phyloP scores from a whole-genome alignment of 2,113 vertebrate species.

The Colius striatus region DNA sequence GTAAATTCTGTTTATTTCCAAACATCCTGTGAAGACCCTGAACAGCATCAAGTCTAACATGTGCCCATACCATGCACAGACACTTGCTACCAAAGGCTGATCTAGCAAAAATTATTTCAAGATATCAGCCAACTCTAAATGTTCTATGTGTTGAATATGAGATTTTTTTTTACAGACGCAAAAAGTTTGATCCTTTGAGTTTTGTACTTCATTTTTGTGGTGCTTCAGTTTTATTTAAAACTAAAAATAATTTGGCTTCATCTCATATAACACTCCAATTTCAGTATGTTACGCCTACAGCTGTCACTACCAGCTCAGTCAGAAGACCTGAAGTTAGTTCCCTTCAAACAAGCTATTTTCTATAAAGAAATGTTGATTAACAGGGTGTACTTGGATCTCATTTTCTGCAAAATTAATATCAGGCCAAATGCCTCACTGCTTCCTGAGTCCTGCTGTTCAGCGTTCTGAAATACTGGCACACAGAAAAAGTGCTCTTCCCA shows the following conservation, averaged over 20 bases:
- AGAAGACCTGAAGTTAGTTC: background rate
- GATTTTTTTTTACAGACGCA: background rate
- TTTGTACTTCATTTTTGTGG: background rate
- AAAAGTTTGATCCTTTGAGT: background rate
- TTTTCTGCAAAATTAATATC: background rate
- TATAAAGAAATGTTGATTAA: background rate
- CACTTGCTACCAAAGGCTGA: background rate
- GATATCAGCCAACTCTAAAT: background rate
- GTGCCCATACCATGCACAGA: background rate
- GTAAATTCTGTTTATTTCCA: background rate
- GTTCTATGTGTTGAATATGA: background rate
- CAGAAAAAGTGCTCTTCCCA: background rate
- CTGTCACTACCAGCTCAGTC: background rate
- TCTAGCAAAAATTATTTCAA: background rate
- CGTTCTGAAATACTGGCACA: slow-evolving; percentile 4
- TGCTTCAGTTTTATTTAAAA: background rate
- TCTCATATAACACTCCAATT: background rate
- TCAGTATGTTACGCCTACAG: background rate
- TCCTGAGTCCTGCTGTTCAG: slow-evolving; percentile 41
- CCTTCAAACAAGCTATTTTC: slow-evolving; percentile 1
- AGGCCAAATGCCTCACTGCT: slow-evolving; percentile 6
- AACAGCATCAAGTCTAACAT: background rate
- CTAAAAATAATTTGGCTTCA: background rate
- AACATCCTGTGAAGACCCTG: background rate
- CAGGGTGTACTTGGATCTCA: slow-evolving; percentile 15